phyloP scores from a whole-genome alignment of 2,888 invertebrate genomes.

The Archips crataeganus region DNA sequence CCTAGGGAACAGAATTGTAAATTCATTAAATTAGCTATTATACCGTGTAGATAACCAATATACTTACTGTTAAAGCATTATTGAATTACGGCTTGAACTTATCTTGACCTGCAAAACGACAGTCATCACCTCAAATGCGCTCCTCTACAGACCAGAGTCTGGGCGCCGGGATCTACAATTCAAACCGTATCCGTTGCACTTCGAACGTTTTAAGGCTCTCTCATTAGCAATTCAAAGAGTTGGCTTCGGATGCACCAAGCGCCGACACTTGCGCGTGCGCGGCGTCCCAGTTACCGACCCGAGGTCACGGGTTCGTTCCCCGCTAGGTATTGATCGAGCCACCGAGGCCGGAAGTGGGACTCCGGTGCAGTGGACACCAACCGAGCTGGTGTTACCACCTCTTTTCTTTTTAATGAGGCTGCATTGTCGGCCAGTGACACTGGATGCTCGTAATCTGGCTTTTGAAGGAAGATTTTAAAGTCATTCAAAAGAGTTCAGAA shows the following conservation, averaged over 20 bases:
- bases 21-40: too few relatives aligned
- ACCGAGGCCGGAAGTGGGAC: constrained; percentile 76
- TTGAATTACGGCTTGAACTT: too few relatives aligned
- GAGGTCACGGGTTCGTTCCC: constrained; percentile 85
- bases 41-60: too few relatives aligned
- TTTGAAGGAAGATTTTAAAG: not conserved
- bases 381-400: constrained; percentile 65
- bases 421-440: constrained; percentile 6
- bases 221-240: constrained; percentile 75
- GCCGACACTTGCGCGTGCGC: constrained; percentile 76
- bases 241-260: constrained; percentile 70
- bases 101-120: not conserved
- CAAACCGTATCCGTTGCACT: constrained; percentile 30
- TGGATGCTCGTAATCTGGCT: not conserved
- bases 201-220: constrained; percentile 31
- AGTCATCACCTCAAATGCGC: not conserved
- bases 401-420: constrained; percentile 36
- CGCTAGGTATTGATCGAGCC: constrained; percentile 79
- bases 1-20: too few relatives aligned
- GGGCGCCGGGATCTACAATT: constrained; percentile 22
- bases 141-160: not conserved
- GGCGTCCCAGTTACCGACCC: constrained; percentile 75
- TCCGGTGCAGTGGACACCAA: constrained; percentile 73
- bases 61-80: not conserved
- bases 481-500: too few relatives aligned